A percentile compares a stretch with the other conserved stretches of the same genome.
Evolutionary conservation across 2,888 invertebrate species (phyloP).

Genomic region (Diaperis boleti): DNA sequence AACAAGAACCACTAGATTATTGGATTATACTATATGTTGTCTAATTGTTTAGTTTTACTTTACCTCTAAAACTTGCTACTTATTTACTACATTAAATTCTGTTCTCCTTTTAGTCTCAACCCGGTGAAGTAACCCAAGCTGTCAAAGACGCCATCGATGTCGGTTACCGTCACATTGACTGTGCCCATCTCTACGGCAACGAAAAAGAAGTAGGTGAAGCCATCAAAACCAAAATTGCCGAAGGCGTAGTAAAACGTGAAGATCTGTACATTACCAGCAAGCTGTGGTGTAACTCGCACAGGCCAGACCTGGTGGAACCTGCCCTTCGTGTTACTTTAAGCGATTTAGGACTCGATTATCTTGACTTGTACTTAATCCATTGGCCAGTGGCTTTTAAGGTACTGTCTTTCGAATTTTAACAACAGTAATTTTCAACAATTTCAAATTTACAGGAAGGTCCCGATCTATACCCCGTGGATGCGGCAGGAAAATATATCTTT

Average conservation of each 20-base stretch:
- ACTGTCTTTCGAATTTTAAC: constrained; percentile 12
- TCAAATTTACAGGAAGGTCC: constrained; percentile 70
- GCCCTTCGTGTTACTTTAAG: constrained; percentile 76
- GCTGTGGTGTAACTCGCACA: constrained; percentile 83
- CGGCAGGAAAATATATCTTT: constrained; percentile 71
- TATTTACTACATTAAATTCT: too few relatives aligned
- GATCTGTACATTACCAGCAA: constrained; percentile 80
- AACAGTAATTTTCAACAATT: background rate
- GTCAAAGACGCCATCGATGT: constrained; percentile 78
- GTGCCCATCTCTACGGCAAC: constrained; percentile 76
- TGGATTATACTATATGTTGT: too few relatives aligned
- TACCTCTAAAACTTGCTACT: too few relatives aligned
- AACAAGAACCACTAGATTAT: too few relatives aligned
- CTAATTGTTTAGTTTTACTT: too few relatives aligned
- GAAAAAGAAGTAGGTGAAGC: constrained; percentile 77
- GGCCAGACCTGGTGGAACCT: constrained; percentile 78
- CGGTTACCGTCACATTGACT: constrained; percentile 82
- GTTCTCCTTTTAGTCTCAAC: constrained; percentile 69
- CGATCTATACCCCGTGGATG: constrained; percentile 73
- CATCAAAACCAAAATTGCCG: constrained; percentile 71
- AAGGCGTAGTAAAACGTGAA: constrained; percentile 74
- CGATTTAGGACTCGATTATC: constrained; percentile 79
- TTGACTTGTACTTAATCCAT: constrained; percentile 90
- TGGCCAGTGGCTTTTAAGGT: constrained; percentile 90
- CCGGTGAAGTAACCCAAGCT: constrained; percentile 72